Conservation (phyloP, 1,140 invertebrate genomes). For the Drosophila sucinea region DNA sequence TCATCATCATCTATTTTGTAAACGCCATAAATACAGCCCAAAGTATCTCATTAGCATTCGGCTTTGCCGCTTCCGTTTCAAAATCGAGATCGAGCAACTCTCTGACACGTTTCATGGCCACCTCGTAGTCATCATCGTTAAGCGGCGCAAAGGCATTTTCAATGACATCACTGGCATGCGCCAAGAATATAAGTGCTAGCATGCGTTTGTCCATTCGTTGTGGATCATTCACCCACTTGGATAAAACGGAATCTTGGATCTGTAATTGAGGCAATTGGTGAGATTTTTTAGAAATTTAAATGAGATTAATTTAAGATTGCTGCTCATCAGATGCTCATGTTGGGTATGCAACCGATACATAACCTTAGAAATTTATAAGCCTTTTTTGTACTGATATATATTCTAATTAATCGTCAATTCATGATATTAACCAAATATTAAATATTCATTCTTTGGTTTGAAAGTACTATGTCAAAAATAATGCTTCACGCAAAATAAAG, state of each 20-base stretch:
- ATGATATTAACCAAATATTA: too few relatives aligned
- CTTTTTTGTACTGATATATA: too few relatives aligned
- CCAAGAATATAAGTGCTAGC: constrained; percentile 96
- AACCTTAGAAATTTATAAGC: too few relatives aligned
- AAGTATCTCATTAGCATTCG: constrained; percentile 95
- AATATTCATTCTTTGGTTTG: too few relatives aligned
- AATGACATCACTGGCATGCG: constrained; percentile 98
- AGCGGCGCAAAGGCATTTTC: constrained; percentile 99
- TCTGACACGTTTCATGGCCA: constrained; percentile 98
- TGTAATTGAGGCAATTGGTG: constrained; percentile 67
- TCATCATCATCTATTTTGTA: constrained; percentile 90
- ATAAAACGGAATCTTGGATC: constrained; percentile 98
- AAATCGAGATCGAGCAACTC: constrained; percentile 98
- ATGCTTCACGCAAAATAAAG: too few relatives aligned
- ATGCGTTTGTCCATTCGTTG: constrained; percentile 98
- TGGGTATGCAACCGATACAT: not conserved
- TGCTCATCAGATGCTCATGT: not conserved
- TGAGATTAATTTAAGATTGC: not conserved
- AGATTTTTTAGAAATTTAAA: too few relatives aligned
- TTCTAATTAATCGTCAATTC: too few relatives aligned
- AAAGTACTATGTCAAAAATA: too few relatives aligned
- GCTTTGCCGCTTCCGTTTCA: constrained; percentile 95
- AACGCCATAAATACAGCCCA: constrained; percentile 99
- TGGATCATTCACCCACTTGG: constrained; percentile 98
- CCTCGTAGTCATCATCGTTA: constrained; percentile 99